Conservation (phyloP, 2,113 vertebrate genomes). For the Canis aureus region DNA sequence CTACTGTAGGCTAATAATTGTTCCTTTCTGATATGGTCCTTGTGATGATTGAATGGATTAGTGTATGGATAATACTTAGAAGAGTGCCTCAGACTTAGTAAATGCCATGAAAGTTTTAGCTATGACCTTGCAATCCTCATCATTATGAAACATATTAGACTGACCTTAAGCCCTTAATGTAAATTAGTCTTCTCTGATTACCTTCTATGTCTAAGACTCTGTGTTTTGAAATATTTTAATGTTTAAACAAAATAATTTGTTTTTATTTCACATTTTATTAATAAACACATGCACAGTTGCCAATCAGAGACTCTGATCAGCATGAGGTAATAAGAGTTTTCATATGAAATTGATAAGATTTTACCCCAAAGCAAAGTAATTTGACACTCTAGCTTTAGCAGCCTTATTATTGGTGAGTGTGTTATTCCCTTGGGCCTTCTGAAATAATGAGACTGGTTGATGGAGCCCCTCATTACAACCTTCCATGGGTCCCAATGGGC, state of each 20-base stretch:
- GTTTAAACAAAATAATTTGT: conserved; percentile 63
- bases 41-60: not conserved
- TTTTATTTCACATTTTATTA: conserved; percentile 77
- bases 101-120: not conserved
- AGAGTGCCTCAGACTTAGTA: not conserved
- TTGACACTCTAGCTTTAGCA: conserved; percentile 58
- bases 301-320: conserved; percentile 67
- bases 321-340: conserved; percentile 69
- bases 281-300: conserved; percentile 56
- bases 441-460: conserved; percentile 79
- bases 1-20: not conserved
- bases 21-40: not conserved
- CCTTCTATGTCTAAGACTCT: not conserved
- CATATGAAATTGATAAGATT: conserved; percentile 77
- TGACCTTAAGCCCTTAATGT: conserved; percentile 5
- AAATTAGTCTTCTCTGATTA: conserved; percentile 51
- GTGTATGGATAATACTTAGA: not conserved
- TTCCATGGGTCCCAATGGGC: conserved; percentile 59
- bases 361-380: conserved; percentile 77
- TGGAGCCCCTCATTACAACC: conserved; percentile 64
- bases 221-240: conserved; percentile 49
- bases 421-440: conserved; percentile 67
- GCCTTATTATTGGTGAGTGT: conserved; percentile 68
- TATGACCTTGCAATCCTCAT: not conserved
- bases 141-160: not conserved